phyloP scores from a whole-genome alignment of 35 echinoderm and acorn worm genomes.

The Ophioderma brevispina region DNA sequence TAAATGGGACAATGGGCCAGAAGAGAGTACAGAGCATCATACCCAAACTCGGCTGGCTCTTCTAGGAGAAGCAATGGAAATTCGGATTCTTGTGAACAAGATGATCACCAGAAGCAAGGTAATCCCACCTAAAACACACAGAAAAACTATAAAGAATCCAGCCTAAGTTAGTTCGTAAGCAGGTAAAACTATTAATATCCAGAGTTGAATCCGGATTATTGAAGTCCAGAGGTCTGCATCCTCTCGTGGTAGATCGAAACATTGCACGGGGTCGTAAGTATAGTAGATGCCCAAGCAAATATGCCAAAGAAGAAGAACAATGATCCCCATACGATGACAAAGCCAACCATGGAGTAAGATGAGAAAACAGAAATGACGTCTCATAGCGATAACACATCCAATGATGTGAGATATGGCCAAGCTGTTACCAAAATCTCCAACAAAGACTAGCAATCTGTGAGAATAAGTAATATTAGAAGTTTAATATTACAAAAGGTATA shows the following conservation, averaged over 20 bases:
- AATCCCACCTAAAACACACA: slow-evolving; percentile 55
- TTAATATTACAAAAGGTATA: too few species aligned
- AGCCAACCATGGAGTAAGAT: slow-evolving; percentile 76
- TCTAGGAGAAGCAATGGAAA: slow-evolving; percentile 70
- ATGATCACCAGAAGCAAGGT: slow-evolving; percentile 55
- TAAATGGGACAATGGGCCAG: slow-evolving; percentile 80
- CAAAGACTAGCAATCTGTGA: slow-evolving; percentile 46
- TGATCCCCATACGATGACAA: slow-evolving; percentile 56
- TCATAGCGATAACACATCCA: slow-evolving; percentile 40
- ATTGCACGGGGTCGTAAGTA: slow-evolving; percentile 10
- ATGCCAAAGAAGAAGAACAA: slow-evolving; percentile 42
- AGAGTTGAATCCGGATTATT: slow-evolving; percentile 51
- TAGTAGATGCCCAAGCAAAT: slow-evolving; percentile 69
- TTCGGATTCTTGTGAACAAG: slow-evolving; percentile 79
- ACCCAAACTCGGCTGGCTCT: slow-evolving; percentile 74
- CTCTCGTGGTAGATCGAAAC: slow-evolving; percentile 11
- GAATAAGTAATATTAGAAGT: too few species aligned
- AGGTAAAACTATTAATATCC: slow-evolving; percentile 64
- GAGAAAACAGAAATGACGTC: slow-evolving; percentile 61
- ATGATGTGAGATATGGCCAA: slow-evolving; percentile 75
- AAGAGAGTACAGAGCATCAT: slow-evolving; percentile 83
- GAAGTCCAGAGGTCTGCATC: neutral
- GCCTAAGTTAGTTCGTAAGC: slow-evolving; percentile 55
- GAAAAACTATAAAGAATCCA: slow-evolving; percentile 79
- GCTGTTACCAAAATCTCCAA: slow-evolving; percentile 80